Conservation (phyloP, 2,113 vertebrate species). For the Toxostoma redivivum region DNA sequence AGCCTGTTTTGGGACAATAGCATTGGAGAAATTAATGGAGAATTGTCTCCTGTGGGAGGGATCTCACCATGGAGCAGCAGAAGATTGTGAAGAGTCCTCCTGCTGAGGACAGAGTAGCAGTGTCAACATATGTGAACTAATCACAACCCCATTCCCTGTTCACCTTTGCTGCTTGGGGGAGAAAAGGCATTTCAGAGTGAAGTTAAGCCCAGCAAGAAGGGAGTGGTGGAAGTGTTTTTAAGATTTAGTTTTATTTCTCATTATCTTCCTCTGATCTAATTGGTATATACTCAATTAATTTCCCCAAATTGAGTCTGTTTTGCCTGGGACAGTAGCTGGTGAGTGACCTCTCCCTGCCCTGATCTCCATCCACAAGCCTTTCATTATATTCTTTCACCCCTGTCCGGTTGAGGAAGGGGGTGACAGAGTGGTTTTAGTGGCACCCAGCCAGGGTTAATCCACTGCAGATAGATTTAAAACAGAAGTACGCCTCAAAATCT, state of each 20-base stretch:
- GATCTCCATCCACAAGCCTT: background rate
- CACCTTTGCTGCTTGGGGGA: background rate
- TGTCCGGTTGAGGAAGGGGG: background rate
- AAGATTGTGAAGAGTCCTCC: background rate
- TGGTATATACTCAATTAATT: background rate
- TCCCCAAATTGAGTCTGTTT: background rate
- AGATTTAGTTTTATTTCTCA: background rate
- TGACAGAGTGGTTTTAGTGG: background rate
- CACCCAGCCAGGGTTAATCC: background rate
- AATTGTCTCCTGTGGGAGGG: background rate
- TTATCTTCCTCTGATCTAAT: background rate
- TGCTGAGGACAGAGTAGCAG: background rate
- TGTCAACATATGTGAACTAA: background rate
- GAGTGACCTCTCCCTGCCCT: background rate
- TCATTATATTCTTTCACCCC: background rate
- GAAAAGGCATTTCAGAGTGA: background rate
- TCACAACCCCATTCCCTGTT: background rate
- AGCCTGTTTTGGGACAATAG: rapidly evolving
- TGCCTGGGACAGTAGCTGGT: background rate
- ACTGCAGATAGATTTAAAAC: background rate
- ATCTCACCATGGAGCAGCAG: background rate
- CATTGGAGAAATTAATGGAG: background rate
- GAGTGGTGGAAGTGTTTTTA: background rate
- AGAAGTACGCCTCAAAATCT: background rate
- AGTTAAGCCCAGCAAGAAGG: background rate